A percentile compares a stretch with the other conserved stretches of the same genome.
phyloP scores from a whole-genome alignment of 2,797 vertebrate species.

The Phataginus tricuspis region DNA sequence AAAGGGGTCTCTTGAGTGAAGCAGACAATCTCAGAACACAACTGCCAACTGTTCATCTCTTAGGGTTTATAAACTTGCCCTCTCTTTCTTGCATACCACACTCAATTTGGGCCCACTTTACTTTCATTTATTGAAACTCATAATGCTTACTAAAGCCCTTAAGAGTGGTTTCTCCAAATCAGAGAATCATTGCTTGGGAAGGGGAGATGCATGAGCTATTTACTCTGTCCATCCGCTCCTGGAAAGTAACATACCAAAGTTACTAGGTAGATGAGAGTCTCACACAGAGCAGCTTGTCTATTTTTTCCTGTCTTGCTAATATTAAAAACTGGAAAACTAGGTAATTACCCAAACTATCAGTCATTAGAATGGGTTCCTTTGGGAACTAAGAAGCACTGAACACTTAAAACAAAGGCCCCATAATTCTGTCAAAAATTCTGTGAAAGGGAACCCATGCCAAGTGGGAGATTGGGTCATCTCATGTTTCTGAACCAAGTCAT shows the following conservation, averaged over 20 bases:
- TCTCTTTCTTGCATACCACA: neutral
- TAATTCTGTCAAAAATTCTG: neutral
- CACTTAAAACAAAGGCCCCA: neutral
- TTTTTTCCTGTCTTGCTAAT: neutral
- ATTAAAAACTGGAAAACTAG: neutral
- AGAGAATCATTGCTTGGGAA: neutral
- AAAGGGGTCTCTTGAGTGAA: neutral
- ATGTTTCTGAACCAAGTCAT: neutral
- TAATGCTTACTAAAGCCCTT: neutral
- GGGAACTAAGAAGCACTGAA: neutral
- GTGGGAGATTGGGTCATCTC: neutral
- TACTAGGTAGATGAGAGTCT: neutral
- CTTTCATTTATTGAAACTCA: conserved; percentile 22
- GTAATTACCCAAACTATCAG: neutral
- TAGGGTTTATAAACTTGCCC: neutral
- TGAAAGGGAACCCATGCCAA: neutral
- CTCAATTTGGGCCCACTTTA: neutral
- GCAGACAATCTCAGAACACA: neutral
- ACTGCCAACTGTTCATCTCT: neutral
- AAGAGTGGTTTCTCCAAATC: neutral
- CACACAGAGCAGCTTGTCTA: neutral
- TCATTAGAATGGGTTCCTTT: neutral
- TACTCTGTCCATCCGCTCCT: neutral
- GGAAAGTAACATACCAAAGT: neutral
- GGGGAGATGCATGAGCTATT: neutral